Conservation (phyloP, 2,888 invertebrate species). For the Oxyteleia sp. region DNA sequence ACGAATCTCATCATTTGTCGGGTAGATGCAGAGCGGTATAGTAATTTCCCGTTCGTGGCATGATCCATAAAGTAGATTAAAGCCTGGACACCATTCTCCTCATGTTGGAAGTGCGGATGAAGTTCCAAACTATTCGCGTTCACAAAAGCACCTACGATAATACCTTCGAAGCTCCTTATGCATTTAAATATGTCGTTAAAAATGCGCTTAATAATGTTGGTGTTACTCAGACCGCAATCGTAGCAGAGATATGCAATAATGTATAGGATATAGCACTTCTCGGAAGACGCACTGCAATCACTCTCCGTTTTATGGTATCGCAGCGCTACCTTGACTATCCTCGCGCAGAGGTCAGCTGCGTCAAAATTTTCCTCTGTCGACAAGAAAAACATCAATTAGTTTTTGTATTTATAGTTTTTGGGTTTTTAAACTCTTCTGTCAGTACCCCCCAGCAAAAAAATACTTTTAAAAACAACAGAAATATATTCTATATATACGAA, state of each 20-base stretch:
- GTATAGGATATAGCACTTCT: slow-evolving; percentile 94
- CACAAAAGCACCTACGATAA: slow-evolving; percentile 93
- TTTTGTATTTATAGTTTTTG: no score
- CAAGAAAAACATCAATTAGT: no score
- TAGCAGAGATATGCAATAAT: slow-evolving; percentile 94
- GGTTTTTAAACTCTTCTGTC: no score
- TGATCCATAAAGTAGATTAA: slow-evolving; percentile 93
- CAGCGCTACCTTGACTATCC: slow-evolving; percentile 90
- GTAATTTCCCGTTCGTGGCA: slow-evolving; percentile 90
- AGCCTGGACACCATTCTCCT: slow-evolving; percentile 93
- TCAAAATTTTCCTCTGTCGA: no score
- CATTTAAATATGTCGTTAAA: slow-evolving; percentile 91
- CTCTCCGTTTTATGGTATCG: slow-evolving; percentile 91
- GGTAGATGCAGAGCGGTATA: slow-evolving; percentile 85
- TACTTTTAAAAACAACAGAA: no score
- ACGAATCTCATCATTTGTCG: slow-evolving; percentile 89
- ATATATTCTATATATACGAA: no score
- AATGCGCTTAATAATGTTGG: slow-evolving; percentile 91
- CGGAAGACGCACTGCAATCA: slow-evolving; percentile 94
- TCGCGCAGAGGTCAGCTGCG: no score
- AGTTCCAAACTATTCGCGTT: slow-evolving; percentile 94
- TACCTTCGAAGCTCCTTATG: slow-evolving; percentile 91
- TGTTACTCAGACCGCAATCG: slow-evolving; percentile 93
- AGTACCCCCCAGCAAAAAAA: no score
- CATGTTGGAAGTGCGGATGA: slow-evolving; percentile 92